phyloP scores from a whole-genome alignment of 2,797 vertebrate species.

The Mus spretus region DNA sequence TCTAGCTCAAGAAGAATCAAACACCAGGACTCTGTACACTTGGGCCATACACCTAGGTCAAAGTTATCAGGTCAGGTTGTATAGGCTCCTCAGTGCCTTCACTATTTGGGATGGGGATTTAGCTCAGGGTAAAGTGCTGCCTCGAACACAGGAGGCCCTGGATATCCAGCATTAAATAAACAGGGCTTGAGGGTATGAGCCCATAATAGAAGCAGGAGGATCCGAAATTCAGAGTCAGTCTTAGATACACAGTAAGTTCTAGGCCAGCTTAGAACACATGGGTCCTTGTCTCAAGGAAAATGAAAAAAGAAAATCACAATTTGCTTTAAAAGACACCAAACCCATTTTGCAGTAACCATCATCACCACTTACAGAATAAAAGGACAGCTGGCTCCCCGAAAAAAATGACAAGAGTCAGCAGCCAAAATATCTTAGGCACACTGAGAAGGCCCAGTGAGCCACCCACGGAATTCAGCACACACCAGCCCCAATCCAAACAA shows the following conservation, averaged over 20 bases:
- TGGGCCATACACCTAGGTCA: slow-evolving; percentile 23
- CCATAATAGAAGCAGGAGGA: background rate
- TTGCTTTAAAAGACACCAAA: slow-evolving; percentile 46
- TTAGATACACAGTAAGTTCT: background rate
- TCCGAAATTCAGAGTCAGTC: background rate
- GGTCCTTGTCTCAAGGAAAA: background rate
- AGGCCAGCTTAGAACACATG: background rate
- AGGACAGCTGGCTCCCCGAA: background rate
- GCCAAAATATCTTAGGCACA: background rate
- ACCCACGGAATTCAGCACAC: background rate
- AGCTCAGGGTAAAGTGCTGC: background rate
- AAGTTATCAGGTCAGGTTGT: slow-evolving; percentile 26
- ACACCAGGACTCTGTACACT: slow-evolving; percentile 4
- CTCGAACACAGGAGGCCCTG: background rate
- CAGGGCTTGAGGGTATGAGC: too few relatives aligned
- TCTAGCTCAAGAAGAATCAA: slow-evolving; percentile 51
- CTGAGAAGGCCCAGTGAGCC: background rate
- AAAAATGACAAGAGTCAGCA: background rate
- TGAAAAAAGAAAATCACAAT: background rate
- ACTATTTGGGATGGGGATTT: background rate
- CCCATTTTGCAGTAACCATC: background rate
- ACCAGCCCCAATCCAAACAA: background rate
- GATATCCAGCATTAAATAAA: background rate
- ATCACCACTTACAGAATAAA: slow-evolving; percentile 43
- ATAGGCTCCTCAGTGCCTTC: background rate